phyloP scores from a whole-genome alignment of 2,797 vertebrate genomes.

The Ctenochaetus hawaiiensis region DNA sequence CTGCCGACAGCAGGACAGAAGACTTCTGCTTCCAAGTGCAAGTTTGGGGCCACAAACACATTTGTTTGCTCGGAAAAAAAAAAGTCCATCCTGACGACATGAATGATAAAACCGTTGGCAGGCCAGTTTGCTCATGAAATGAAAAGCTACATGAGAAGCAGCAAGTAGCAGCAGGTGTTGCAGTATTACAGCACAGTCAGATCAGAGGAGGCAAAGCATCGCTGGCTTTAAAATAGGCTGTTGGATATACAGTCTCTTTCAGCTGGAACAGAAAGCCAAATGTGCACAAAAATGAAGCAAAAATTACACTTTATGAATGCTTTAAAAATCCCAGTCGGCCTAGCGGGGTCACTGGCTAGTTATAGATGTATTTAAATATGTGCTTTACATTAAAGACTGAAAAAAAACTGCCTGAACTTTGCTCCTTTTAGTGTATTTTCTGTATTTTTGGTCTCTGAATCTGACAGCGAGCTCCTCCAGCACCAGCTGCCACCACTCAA shows the following conservation, averaged over 20 bases:
- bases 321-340: background rate
- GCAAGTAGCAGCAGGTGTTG: conserved; percentile 2
- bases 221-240: conserved; percentile 7
- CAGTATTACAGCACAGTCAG: conserved; percentile 5
- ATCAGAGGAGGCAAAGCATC: background rate
- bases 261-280: background rate
- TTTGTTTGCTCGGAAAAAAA: background rate
- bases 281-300: background rate
- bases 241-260: background rate
- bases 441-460: conserved; percentile 15
- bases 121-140: conserved; percentile 6
- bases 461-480: conserved; percentile 36
- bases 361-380: background rate
- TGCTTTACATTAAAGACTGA: background rate
- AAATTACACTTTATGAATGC: background rate
- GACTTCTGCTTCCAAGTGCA: conserved; percentile 1
- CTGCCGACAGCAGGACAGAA: conserved; percentile 21
- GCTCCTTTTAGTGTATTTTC: conserved; percentile 6
- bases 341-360: background rate
- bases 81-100: background rate
- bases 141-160: background rate
- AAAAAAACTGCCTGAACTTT: background rate
- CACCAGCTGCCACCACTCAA: conserved; percentile 60
- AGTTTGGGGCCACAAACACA: background rate
- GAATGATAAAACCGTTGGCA: background rate